Base-by-base conservation (phyloP, 2,797 vertebrate species). In the Sebastes oblongus region DNA sequence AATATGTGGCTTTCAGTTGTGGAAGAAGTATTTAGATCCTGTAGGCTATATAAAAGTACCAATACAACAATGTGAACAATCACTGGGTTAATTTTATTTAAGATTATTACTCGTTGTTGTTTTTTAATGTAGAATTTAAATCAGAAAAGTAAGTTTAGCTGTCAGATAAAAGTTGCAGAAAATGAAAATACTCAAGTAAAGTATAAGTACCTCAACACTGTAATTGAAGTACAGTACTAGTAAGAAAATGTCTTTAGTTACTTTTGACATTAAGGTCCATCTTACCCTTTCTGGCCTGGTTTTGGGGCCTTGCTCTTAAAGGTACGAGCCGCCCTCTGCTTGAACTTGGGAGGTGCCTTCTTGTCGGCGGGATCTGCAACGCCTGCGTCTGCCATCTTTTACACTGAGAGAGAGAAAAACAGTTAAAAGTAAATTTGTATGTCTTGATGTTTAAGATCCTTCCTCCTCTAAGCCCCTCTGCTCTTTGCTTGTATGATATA, bases 261-360 rank as follows among this genome's bases (percentile, higher is more conserved):
- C 6, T 14, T 1, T 22, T 36, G 24, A 39, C 10, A 24, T 56
- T 13, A n/a, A 60, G 46, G 5, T 18, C 30, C 5, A 3, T 27
- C 85, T 90, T 18, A 96, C 95, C 96, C 95, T 85, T 96, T 96
- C 89, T 96, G 94, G 72, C 95, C 96, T 7, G 95, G 95, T 70
- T 96, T 96, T 1, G 96, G 95, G 13, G 96, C 96, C 84, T 96
- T 96, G 92, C 96, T 96, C 93, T 96, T 96, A 91, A 96, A 96
- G 55, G 95, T 95, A n/a, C 95, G 93, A 20, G 93, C 27, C 6
- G 95, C 75, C 90, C 96, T 95, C 91, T 96, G 96, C 91, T 96
- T 96, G 92, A 96, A 96, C 71, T 96, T 96, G 64, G 95, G 95
- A 6, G 96, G 95, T 0, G 89, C 95, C 90, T 95, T 96, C 89